phyloP scores from a whole-genome alignment of 2,888 invertebrate species.

The Cancer borealis region DNA sequence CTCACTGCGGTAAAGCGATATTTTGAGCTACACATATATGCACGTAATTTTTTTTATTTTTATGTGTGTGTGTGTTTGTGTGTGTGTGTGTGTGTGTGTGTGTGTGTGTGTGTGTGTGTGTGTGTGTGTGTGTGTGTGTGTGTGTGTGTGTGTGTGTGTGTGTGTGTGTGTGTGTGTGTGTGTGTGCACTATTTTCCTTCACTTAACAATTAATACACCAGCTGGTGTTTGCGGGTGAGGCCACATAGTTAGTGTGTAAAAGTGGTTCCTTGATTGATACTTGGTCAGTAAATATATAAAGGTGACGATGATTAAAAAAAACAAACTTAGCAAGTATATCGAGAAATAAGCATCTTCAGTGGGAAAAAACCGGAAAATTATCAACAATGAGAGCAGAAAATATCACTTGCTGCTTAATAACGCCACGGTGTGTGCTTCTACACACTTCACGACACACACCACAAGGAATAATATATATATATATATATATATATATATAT shows the following conservation, averaged over 20 bases:
- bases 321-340: not conserved
- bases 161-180: not conserved
- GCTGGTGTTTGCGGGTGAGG: not conserved
- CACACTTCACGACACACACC: too few species aligned
- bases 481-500: too few species aligned
- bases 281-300: not conserved
- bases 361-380: not conserved
- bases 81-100: not conserved
- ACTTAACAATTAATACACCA: not conserved
- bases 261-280: not conserved
- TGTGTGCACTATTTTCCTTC: not conserved
- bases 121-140: not conserved
- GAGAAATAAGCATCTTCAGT: not conserved
- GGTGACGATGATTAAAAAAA: not conserved
- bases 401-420: not conserved
- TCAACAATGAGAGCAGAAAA: not conserved
- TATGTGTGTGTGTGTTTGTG: not conserved
- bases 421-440: not conserved
- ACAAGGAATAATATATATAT: too few species aligned
- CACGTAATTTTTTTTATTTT: not conserved
- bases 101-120: not conserved
- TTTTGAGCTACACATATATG: not conserved
- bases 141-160: not conserved
- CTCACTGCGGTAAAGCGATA: not conserved
- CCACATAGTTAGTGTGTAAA: not conserved